Base-by-base conservation (phyloP, 2,113 vertebrate species). In the Beaufortia kweichowensis region DNA sequence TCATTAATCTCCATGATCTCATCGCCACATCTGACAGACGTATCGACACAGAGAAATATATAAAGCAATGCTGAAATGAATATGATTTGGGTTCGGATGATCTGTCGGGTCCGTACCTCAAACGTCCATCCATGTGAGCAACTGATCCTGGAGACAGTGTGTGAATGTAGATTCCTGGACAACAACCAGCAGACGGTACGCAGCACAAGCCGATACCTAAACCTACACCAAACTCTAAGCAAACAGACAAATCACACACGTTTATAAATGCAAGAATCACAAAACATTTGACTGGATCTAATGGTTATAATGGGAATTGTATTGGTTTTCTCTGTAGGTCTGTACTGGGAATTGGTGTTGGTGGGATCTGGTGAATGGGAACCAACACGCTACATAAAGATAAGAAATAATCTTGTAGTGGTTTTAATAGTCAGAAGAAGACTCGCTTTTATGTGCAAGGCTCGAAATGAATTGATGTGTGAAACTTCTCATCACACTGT, bases 171-270 rank as follows among this genome's bases (percentile, higher is more conserved):
- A 98, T 93, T 39, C 94, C 94, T 0, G 95, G 94, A 79, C 93
- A 91, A 39, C 93, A 91, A 6, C 94, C 93, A 74, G 87, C 89
- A 31, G 93, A 89, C 33, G 95, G 94, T 23, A 98, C 88, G 8
- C 93, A 96, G 77, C 96, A 98, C 62, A 98, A 85, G 19, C 95
- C 96, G 0, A 98, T 95, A 4, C 96, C 96, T 82, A 98, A 89
- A 4, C 96, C 96, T 21, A 97, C 96, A 1, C 95, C 94, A 1
- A 91, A 89, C 89, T 98, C 96, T 98, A 88, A n/a, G 41, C 35
- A 48, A 26, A 83, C 6, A n/a, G n/a, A 63, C 71, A 73, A 24
- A 55, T 21, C 41, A 53, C 19, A 75, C 43, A 60, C 28, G 48
- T 23, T 23, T 33, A 35, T 26, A 5, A 68, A 46, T 12, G 41